phyloP scores from a whole-genome alignment of 2,113 vertebrate genomes.

The Brienomyrus longianalis region DNA sequence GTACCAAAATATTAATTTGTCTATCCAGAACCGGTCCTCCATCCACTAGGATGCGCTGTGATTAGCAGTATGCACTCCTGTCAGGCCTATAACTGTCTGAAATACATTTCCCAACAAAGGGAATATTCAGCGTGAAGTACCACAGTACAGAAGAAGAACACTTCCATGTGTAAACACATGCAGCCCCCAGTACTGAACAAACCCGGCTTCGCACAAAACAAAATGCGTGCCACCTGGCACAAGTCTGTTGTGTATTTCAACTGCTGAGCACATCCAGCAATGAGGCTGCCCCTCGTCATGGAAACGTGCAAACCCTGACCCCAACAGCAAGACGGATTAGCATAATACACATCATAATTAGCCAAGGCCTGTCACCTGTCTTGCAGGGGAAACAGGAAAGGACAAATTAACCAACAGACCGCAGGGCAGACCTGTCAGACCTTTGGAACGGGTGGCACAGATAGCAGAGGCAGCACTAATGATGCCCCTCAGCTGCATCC shows the following conservation, averaged over 20 bases:
- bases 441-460: not conserved
- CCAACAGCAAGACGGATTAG: not conserved
- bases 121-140: not conserved
- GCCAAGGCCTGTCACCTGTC: not conserved
- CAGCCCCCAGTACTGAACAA: not conserved
- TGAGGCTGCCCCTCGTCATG: not conserved
- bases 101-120: not conserved
- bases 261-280: not conserved
- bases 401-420: not conserved
- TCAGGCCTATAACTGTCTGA: not conserved
- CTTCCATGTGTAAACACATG: not conserved
- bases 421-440: not conserved
- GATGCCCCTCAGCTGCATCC: not conserved
- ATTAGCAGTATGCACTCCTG: not conserved
- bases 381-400: not conserved
- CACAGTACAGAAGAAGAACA: not conserved
- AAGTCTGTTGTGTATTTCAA: not conserved
- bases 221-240: not conserved
- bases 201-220: not conserved
- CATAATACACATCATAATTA: constrained; percentile 16
- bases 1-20: not conserved
- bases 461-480: not conserved
- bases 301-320: not conserved
- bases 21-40: not conserved
- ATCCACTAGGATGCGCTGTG: not conserved